Evolutionary conservation across 1,140 invertebrate species (phyloP).

Genomic region (Neodiprion pinetum): DNA sequence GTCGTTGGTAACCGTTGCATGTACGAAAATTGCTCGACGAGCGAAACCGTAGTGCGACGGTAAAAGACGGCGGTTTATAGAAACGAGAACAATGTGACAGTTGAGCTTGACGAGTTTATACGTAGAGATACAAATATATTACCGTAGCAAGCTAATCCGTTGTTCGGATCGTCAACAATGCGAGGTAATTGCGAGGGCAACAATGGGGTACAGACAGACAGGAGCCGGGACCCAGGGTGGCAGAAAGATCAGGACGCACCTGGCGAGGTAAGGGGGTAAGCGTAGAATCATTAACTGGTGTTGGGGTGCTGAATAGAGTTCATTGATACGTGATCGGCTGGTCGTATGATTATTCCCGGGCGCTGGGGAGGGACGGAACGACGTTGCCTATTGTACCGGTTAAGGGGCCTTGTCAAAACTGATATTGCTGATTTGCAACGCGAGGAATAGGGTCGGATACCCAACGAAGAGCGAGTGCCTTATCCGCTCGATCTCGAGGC

Average conservation of each 20-base stretch:
- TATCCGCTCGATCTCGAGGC: not conserved
- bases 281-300: conserved; percentile 16
- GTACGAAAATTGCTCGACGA: too few species aligned
- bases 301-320: conserved; percentile 47
- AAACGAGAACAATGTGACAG: too few species aligned
- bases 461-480: not conserved
- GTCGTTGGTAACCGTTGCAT: too few species aligned
- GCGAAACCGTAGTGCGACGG: too few species aligned
- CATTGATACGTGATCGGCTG: conserved; percentile 52
- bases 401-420: conserved; percentile 52
- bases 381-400: conserved; percentile 42
- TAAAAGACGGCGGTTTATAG: too few species aligned
- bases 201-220: not conserved
- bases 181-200: not conserved
- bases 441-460: conserved; percentile 29
- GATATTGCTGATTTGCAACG: conserved; percentile 52
- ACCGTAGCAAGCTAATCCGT: not conserved
- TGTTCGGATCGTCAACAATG: not conserved
- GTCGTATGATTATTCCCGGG: not conserved
- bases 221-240: not conserved
- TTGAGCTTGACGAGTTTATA: not conserved
- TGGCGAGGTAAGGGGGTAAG: not conserved
- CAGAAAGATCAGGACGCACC: not conserved
- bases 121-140: not conserved
- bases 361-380: conserved; percentile 32